Conservation (phyloP, 2,888 invertebrate species). For the Stenodema calcarata region DNA sequence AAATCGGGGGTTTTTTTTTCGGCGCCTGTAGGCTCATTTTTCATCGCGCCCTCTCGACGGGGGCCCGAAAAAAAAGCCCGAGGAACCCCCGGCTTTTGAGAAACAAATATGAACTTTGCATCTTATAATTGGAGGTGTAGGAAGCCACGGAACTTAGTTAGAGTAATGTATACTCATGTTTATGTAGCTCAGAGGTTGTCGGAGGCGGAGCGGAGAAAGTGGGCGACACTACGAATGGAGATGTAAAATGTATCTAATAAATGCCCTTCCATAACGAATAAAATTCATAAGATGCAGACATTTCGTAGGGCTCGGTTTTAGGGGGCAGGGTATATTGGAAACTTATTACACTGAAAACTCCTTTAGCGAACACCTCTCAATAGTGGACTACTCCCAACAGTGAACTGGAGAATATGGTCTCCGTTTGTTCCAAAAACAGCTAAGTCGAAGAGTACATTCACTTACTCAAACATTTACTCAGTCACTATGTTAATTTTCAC, state of each 20-base stretch:
- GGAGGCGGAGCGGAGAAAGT: constrained; percentile 8
- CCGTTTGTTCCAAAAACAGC: too few relatives aligned
- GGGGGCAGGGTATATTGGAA: too few relatives aligned
- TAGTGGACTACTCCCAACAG: too few relatives aligned
- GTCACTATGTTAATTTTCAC: too few relatives aligned
- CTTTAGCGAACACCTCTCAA: too few relatives aligned
- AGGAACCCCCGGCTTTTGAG: neutral
- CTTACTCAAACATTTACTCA: too few relatives aligned
- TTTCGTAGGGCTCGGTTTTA: too few relatives aligned
- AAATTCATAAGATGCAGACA: neutral
- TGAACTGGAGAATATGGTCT: too few relatives aligned
- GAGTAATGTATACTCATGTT: constrained; percentile 36
- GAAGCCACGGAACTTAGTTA: constrained; percentile 37
- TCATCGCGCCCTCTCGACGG: neutral
- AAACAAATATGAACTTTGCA: constrained; percentile 44
- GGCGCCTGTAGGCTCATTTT: neutral
- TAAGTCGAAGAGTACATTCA: too few relatives aligned
- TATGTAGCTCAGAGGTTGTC: constrained; percentile 28
- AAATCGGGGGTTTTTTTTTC: constrained; percentile 24
- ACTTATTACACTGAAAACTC: too few relatives aligned
- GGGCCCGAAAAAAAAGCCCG: neutral
- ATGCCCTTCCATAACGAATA: neutral
- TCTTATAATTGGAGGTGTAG: constrained; percentile 44
- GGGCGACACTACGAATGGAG: constrained; percentile 21
- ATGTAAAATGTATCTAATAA: constrained; percentile 14